phyloP scores from a whole-genome alignment of 2,888 invertebrate genomes.

The Agrochola macilenta region DNA sequence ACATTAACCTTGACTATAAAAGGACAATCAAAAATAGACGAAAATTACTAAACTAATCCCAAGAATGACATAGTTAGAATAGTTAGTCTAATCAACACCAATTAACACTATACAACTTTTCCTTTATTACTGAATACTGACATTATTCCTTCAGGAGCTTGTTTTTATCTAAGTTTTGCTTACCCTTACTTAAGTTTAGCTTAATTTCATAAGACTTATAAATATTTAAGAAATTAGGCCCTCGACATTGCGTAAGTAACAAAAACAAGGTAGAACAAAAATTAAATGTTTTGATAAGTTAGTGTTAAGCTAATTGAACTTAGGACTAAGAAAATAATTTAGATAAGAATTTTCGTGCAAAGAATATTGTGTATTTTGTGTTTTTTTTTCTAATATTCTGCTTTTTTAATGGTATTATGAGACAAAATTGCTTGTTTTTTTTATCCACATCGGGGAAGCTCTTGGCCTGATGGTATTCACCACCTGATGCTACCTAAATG shows the following conservation, averaged over 20 bases:
- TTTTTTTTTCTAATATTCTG: too few species aligned
- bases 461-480: too few species aligned
- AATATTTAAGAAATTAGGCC: neutral
- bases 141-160: neutral
- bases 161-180: neutral
- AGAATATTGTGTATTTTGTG: neutral
- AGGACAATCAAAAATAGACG: neutral
- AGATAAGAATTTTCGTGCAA: neutral
- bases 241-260: neutral
- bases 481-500: too few species aligned
- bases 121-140: slow-evolving; percentile 3
- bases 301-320: neutral
- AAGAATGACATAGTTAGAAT: neutral
- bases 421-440: too few species aligned
- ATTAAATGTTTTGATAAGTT: slow-evolving; percentile 1
- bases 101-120: neutral
- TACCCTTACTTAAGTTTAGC: neutral
- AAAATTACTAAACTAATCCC: neutral
- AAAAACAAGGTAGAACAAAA: neutral
- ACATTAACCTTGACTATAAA: neutral
- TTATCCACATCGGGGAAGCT: too few species aligned
- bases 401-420: too few species aligned
- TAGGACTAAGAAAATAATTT: neutral
- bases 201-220: neutral
- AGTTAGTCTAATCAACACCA: slow-evolving; percentile 6